Evolutionary conservation across 2,797 vertebrate genomes (phyloP).

Genomic region (Tragelaphus eurycerus): DNA sequence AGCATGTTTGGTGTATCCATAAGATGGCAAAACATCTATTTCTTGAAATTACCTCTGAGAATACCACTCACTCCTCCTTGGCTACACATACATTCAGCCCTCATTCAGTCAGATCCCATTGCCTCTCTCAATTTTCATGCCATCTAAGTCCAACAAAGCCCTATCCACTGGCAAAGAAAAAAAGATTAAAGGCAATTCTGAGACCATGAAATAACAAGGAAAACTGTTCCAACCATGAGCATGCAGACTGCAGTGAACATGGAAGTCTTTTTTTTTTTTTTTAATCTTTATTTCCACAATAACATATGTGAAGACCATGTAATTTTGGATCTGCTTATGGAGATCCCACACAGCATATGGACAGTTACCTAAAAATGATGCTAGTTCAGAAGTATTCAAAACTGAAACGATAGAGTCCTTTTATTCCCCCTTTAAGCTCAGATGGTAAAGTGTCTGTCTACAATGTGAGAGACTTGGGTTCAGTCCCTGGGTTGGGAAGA

Average conservation of each 20-base stretch:
- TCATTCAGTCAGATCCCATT: neutral
- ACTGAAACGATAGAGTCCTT: neutral
- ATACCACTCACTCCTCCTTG: neutral
- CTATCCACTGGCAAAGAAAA: neutral
- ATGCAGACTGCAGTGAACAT: neutral
- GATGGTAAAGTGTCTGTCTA: no score
- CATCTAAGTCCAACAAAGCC: neutral
- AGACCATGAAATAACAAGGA: neutral
- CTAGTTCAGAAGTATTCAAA: neutral
- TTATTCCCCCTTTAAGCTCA: neutral
- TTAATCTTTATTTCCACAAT: neutral
- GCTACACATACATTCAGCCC: neutral
- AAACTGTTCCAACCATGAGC: neutral
- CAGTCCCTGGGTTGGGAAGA: no score
- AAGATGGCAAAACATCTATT: neutral
- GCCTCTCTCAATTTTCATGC: neutral
- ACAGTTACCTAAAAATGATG: neutral
- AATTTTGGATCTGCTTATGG: neutral
- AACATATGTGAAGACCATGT: neutral
- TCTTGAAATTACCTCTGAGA: neutral
- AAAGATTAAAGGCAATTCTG: neutral
- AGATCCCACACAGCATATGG: neutral
- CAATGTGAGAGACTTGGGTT: no score
- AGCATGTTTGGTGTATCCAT: neutral
- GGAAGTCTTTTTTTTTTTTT: neutral